A percentile compares a stretch with the other conserved stretches of the same genome.
These are phyloP conservation scores for Eira barbara DNA, from an alignment of 2,113 vertebrate species.

Conservation along the genomic window DNA sequence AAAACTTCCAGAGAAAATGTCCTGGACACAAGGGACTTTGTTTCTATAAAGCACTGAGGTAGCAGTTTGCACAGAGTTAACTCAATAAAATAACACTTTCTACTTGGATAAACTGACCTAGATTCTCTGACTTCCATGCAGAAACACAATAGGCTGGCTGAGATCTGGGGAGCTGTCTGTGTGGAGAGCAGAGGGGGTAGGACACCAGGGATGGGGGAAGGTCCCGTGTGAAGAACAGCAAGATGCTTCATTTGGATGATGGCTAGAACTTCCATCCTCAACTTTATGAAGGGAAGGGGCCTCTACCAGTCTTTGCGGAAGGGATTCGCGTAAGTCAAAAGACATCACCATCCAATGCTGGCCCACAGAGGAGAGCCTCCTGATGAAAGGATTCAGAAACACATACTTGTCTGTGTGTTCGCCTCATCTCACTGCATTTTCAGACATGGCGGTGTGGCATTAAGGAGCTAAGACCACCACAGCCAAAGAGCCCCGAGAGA, in stretches of 20 bases:
- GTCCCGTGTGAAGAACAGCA: not conserved
- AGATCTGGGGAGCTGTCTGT: conserved; percentile 52
- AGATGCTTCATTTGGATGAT: not conserved
- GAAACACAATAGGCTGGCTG: conserved; percentile 74
- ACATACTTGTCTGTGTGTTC: accelerated
- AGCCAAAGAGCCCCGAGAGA: not conserved
- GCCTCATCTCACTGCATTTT: not conserved
- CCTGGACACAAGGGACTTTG: conserved; percentile 61
- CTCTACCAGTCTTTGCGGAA: not conserved
- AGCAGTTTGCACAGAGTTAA: conserved; percentile 82
- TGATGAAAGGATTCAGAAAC: not conserved
- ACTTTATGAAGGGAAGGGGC: not conserved
- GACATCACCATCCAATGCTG: not conserved
- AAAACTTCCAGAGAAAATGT: conserved; percentile 66
- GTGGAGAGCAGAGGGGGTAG: conserved; percentile 55
- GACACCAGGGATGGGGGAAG: not conserved
- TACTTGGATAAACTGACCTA: conserved; percentile 86
- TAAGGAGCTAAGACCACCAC: not conserved
- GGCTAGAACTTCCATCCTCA: not conserved
- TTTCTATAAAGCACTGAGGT: conserved; percentile 70
- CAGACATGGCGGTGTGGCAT: accelerated
- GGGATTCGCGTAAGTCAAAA: not conserved
- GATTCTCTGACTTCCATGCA: conserved; percentile 78
- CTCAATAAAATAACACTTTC: conserved; percentile 84
- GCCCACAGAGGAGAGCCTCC: not conserved